These are phyloP conservation scores for Drosophila asahinai DNA, from an alignment of 1,140 invertebrate genomes.

Conservation along the genomic window DNA sequence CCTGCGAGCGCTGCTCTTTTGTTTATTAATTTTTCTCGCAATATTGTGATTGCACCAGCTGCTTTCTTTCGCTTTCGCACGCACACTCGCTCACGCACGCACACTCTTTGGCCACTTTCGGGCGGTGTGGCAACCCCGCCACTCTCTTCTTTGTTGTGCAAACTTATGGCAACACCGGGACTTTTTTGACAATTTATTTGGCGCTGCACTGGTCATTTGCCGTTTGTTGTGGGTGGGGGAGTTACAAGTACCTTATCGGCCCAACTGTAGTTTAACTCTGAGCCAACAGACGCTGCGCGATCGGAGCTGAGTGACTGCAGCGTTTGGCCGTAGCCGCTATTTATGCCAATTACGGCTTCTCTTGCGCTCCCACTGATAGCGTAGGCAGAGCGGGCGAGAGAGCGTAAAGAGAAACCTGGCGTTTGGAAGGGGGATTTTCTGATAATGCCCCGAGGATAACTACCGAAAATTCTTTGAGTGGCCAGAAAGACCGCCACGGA, in stretches of 20 bases:
- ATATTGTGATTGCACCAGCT: slow-evolving; percentile 66
- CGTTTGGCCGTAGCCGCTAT: slow-evolving; percentile 35
- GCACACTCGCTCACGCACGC: slow-evolving; percentile 18
- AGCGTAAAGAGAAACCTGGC: not conserved
- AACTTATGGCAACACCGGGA: slow-evolving; percentile 7
- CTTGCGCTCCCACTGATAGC: slow-evolving; percentile 45
- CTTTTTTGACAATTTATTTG: slow-evolving; percentile 5
- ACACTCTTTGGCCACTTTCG: slow-evolving; percentile 4
- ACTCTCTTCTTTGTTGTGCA: slow-evolving; percentile 1
- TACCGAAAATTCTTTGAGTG: slow-evolving; percentile 12
- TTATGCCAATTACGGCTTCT: slow-evolving; percentile 51
- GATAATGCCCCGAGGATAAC: slow-evolving; percentile 45
- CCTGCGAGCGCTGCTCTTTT: slow-evolving; percentile 33
- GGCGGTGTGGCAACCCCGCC: slow-evolving; percentile 27
- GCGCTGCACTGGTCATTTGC: not conserved
- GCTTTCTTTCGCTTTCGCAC: slow-evolving; percentile 31
- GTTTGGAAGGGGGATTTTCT: slow-evolving; percentile 59
- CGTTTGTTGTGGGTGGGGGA: not conserved
- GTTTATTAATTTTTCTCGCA: slow-evolving; percentile 60
- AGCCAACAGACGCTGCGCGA: slow-evolving; percentile 19
- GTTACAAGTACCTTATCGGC: slow-evolving; percentile 33
- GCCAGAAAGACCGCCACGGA: slow-evolving; percentile 18
- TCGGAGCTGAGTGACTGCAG: slow-evolving; percentile 51
- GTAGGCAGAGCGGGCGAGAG: slow-evolving; percentile 1
- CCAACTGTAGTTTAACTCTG: slow-evolving; percentile 28